Base-by-base conservation (phyloP, 2,888 invertebrate species). In the Drosophila silvestris region DNA sequence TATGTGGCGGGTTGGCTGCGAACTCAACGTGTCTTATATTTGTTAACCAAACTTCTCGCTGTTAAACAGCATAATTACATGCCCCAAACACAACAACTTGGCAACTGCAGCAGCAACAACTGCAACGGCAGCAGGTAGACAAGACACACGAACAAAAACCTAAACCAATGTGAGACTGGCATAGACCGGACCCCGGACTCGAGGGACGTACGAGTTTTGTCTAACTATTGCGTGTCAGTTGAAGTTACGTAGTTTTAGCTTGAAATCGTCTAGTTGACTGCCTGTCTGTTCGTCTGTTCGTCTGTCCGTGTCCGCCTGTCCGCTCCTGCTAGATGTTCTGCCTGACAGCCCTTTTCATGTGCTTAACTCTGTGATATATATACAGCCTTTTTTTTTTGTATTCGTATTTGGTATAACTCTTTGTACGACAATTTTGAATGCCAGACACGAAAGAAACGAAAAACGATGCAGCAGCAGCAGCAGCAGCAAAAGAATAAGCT, bases 61-160 rank as follows among this genome's bases (percentile, higher is more conserved):
- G 89, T 76, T 85, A 78, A 86, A 82, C 85, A 89, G 82, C 83
- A 90, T 89, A 90, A 87, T 90, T 90, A 87, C 90, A 87, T 81
- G 79, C 66, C 82, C 44, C 63, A 74, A 53, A 79, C 67, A 70
- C 58, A 61, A 68, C 52, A 56, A 52, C 56, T 33, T 26, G 56
- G 62, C 69, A 71, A 76, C 56, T 51, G 67, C 64, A 62, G 57
- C 58, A 41, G 51, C 74, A 41, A 44, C 74, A 70, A 44, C 47
- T 37, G 28, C 51, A 37, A 39, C 51, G 37, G 35, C 66, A 65
- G 72, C 81, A 81, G 74, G 79, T 79, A 79, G 77, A 71, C 72
- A 64, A 44, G 44, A 16, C 16, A 28, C 69, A 68, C 39, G 33
- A 39, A 30, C 50, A 51, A 58, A 51, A 28, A 51, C 28, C 51